A percentile compares a stretch with the other conserved stretches of the same genome.
These are phyloP conservation scores for Drosophila subobscura DNA, from an alignment of 1,140 invertebrate genomes.

Conservation along the genomic window DNA sequence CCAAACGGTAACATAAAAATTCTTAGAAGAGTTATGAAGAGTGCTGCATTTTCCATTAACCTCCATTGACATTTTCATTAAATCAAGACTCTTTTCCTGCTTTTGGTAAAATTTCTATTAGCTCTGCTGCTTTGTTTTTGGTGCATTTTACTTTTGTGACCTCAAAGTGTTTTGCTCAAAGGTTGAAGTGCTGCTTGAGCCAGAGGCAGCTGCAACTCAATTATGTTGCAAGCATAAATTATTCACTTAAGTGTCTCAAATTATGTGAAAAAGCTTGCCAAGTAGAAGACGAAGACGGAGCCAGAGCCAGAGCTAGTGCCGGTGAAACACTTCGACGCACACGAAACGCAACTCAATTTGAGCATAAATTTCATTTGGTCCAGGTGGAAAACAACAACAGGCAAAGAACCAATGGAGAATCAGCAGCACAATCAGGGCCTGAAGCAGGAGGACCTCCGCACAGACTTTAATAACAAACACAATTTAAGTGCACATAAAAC, in stretches of 20 bases:
- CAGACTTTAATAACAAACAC: conserved; percentile 74
- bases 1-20: too few species aligned
- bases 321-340: conserved; percentile 50
- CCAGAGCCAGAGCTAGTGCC: neutral
- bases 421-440: conserved; percentile 12
- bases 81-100: too few species aligned
- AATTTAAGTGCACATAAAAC: conserved; percentile 81
- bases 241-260: conserved; percentile 64
- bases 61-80: too few species aligned
- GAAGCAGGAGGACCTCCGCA: conserved; percentile 6
- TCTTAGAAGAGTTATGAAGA: too few species aligned
- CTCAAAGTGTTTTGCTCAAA: conserved; percentile 11
- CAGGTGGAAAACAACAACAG: conserved; percentile 54
- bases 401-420: conserved; percentile 5
- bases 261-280: conserved; percentile 55
- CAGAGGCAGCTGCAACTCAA: conserved; percentile 54
- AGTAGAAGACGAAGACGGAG: neutral
- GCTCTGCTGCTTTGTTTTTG: neutral
- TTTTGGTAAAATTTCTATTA: neutral
- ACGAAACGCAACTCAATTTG: conserved; percentile 73
- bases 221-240: conserved; percentile 70
- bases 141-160: conserved; percentile 21
- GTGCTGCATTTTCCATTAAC: too few species aligned
- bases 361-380: conserved; percentile 70
- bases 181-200: conserved; percentile 15